A percentile compares a stretch with the other conserved stretches of the same genome.
phyloP scores from a whole-genome alignment of 2,797 vertebrate species.

The Melanotaenia boesemani region DNA sequence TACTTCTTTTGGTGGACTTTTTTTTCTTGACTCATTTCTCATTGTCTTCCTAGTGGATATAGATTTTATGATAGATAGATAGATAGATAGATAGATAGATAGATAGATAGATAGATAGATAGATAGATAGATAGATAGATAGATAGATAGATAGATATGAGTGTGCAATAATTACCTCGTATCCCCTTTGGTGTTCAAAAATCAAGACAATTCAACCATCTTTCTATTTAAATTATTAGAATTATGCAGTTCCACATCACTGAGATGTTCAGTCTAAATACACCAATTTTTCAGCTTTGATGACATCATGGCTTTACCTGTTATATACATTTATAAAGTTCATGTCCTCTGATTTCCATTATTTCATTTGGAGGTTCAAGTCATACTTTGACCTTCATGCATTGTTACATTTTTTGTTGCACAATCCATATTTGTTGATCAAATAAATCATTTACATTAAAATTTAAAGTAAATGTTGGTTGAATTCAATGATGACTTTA shows the following conservation, averaged over 20 bases:
- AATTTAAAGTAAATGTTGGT: too few relatives aligned
- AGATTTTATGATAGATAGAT: background rate
- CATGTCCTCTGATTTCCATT: background rate
- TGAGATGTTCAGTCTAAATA: slow-evolving; percentile 20
- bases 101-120: too few relatives aligned
- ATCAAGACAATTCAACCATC: slow-evolving; percentile 51
- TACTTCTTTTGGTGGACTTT: background rate
- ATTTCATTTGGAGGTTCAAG: background rate
- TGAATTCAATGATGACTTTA: too few relatives aligned
- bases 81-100: too few relatives aligned
- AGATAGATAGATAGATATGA: too few relatives aligned
- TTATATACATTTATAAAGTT: background rate
- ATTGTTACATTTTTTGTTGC: background rate
- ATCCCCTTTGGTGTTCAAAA: slow-evolving; percentile 61
- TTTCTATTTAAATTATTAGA: slow-evolving; percentile 32
- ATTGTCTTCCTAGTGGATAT: background rate
- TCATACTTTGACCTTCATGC: background rate
- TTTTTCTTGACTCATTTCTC: background rate
- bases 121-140: too few relatives aligned
- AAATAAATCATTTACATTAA: too few relatives aligned
- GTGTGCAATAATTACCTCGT: too few relatives aligned
- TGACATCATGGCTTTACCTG: background rate
- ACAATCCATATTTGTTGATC: too few relatives aligned
- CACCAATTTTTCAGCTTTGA: background rate
- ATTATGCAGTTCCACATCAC: slow-evolving; percentile 33